phyloP scores from a whole-genome alignment of 2,888 invertebrate species.

The Melinopterus prodromus region DNA sequence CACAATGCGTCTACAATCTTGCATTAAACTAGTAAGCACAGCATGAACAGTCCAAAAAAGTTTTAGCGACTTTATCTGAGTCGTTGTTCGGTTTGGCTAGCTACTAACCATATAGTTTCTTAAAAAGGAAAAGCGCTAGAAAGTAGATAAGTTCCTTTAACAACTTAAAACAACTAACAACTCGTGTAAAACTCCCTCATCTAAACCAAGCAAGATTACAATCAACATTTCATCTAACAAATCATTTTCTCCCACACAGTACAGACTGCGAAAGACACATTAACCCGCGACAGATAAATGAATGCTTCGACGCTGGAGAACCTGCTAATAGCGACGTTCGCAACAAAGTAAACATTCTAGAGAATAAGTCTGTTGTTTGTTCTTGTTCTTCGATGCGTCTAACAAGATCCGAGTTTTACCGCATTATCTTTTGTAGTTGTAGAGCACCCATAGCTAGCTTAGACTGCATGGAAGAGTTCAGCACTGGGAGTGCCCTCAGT shows the following conservation, averaged over 20 bases:
- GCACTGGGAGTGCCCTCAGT: constrained; percentile 66
- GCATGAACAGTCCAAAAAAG: neutral
- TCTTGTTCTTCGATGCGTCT: neutral
- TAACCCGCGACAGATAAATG: constrained; percentile 24
- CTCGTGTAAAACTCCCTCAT: neutral
- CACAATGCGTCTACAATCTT: neutral
- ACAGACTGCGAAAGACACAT: neutral
- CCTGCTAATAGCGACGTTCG: constrained; percentile 27
- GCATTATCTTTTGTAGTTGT: constrained; percentile 67
- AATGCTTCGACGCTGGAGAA: constrained; percentile 32
- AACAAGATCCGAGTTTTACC: neutral
- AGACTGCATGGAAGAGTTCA: constrained; percentile 95
- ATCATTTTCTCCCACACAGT: constrained; percentile 4
- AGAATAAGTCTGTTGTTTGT: constrained; percentile 1
- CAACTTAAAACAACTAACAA: neutral
- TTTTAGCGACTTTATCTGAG: neutral
- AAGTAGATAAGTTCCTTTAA: neutral
- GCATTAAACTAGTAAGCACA: neutral
- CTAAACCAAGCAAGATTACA: neutral
- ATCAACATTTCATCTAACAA: neutral
- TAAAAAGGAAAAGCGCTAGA: neutral
- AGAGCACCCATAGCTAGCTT: constrained; percentile 91
- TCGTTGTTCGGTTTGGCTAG: neutral
- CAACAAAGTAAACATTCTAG: constrained; percentile 29
- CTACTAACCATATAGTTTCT: neutral